These are phyloP conservation scores for Chaenocephalus aceratus DNA, from an alignment of 2,113 vertebrate genomes.

Conservation along the genomic window DNA sequence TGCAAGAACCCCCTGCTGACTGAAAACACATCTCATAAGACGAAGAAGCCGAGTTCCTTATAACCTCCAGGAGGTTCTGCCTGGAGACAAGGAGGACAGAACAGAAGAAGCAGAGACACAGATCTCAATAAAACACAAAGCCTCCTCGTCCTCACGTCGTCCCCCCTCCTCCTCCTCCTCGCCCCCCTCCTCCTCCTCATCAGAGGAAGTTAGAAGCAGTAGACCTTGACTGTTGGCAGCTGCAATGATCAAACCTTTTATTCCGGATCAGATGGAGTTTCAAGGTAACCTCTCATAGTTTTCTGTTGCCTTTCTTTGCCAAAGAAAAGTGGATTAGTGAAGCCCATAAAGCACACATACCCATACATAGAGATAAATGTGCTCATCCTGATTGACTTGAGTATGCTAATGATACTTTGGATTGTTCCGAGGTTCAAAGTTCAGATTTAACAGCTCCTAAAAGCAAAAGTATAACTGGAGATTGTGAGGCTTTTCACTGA, in stretches of 20 bases:
- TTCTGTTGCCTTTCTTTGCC: constrained; percentile 1
- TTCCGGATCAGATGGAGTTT: background rate
- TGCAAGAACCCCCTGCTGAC: background rate
- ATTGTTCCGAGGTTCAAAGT: constrained; percentile 40
- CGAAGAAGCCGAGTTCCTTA: constrained; percentile 2
- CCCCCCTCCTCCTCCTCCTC: constrained; percentile 27
- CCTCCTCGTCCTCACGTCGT: background rate
- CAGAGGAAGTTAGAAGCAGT: constrained; percentile 14
- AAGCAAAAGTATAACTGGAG: constrained; percentile 10
- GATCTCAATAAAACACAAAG: constrained; percentile 33
- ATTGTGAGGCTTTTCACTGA: constrained; percentile 12
- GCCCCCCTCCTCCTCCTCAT: constrained; percentile 22
- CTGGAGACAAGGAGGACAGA: background rate
- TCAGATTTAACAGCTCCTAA: constrained; percentile 24
- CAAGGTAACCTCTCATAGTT: constrained; percentile 6
- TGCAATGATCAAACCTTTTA: background rate
- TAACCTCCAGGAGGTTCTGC: background rate
- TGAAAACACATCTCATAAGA: background rate
- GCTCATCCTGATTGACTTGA: constrained; percentile 32
- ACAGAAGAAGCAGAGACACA: background rate
- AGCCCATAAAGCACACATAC: background rate
- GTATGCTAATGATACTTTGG: constrained; percentile 3
- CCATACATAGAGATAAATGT: background rate
- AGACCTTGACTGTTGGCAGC: constrained; percentile 26
- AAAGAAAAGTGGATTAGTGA: constrained; percentile 12